Conservation (phyloP, 2,888 invertebrate species). For the Gastracanthus pulcherrimus region DNA sequence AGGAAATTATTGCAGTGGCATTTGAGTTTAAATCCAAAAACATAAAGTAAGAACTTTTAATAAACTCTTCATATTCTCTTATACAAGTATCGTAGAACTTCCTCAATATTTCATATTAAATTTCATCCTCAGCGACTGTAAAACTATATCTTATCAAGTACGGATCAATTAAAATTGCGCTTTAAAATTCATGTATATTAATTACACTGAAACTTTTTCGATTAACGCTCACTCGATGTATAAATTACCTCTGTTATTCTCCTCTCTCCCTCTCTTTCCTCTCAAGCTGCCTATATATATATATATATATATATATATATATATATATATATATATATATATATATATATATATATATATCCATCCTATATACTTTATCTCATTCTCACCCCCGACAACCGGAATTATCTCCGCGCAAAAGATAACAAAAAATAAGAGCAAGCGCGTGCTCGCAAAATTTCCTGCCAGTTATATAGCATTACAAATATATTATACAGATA, state of each 20-base stretch:
- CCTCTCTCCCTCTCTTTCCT: background rate
- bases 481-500: background rate
- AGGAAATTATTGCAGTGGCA: no score
- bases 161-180: conserved; percentile 33
- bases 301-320: no score
- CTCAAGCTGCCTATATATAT: no score
- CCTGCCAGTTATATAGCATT: background rate
- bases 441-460: background rate
- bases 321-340: no score
- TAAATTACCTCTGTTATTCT: conserved; percentile 13
- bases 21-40: no score
- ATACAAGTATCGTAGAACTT: no score
- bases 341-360: no score
- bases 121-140: background rate
- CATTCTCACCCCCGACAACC: background rate
- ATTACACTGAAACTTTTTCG: conserved; percentile 47
- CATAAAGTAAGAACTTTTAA: no score
- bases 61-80: no score
- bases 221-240: conserved; percentile 38
- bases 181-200: conserved; percentile 47
- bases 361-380: background rate
- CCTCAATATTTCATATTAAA: background rate
- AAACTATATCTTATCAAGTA: conserved; percentile 13
- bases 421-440: background rate
- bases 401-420: background rate